phyloP scores from a whole-genome alignment of 2,797 vertebrate species.

The Sebastes minor region DNA sequence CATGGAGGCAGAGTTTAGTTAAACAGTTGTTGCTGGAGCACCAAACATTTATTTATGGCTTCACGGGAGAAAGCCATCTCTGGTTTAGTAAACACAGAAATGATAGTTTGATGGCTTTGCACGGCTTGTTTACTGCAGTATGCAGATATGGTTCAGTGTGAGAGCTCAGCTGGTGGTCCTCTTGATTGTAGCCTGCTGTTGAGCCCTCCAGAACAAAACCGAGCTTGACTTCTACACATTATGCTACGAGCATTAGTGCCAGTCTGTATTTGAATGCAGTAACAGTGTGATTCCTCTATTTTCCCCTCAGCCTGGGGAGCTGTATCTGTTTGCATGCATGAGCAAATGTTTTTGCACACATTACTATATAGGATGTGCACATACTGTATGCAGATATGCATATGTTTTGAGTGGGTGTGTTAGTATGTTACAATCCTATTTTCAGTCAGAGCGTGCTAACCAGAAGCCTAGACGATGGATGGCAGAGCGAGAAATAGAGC shows the following conservation, averaged over 20 bases:
- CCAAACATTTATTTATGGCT: slow-evolving; percentile 38
- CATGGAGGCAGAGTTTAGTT: neutral
- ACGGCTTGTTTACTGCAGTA: slow-evolving; percentile 17
- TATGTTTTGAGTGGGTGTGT: slow-evolving; percentile 11
- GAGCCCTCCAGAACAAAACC: slow-evolving; percentile 31
- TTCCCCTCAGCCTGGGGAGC: neutral
- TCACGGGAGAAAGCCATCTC: slow-evolving; percentile 22
- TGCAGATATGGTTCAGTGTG: slow-evolving; percentile 29
- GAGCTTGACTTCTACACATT: slow-evolving; percentile 19
- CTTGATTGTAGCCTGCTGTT: slow-evolving; percentile 23
- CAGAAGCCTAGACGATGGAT: neutral
- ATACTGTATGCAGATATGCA: slow-evolving; percentile 4
- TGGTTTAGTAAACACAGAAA: slow-evolving; percentile 35
- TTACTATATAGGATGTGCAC: neutral
- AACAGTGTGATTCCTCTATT: slow-evolving; percentile 12
- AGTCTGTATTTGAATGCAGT: slow-evolving; percentile 40
- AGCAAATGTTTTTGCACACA: slow-evolving; percentile 21
- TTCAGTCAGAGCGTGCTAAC: slow-evolving; percentile 3
- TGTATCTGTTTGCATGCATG: slow-evolving; percentile 22
- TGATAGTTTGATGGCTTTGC: slow-evolving; percentile 29
- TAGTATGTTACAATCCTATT: neutral
- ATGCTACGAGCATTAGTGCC: slow-evolving; percentile 21
- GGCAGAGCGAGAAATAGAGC: slow-evolving; percentile 16
- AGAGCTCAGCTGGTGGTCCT: slow-evolving; percentile 54
- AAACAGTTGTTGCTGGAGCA: neutral